Percentiles rank a stretch among this genome's conserved stretches.
Evolutionary conservation across 92 coral and sea anemone genomes (phyloP).

Genomic region (Porites lobata): DNA sequence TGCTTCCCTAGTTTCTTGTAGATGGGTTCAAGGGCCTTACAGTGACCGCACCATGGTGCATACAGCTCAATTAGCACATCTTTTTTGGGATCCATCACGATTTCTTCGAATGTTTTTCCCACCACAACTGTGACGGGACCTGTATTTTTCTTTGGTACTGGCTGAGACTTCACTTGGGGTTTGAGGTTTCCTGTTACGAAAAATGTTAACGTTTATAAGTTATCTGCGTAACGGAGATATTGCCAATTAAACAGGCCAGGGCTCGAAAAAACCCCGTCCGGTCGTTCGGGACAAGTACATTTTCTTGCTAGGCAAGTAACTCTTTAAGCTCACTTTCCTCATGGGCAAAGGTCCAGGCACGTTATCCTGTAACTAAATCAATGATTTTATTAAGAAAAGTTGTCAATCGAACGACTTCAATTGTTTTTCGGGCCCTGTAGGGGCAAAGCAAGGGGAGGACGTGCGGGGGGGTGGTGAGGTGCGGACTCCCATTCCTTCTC

Average conservation of each 20-base stretch:
- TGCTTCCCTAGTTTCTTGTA: constrained; percentile 91
- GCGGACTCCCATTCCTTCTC: too few species aligned
- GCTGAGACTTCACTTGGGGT: constrained; percentile 92
- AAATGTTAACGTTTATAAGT: not conserved
- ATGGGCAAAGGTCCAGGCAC: too few species aligned
- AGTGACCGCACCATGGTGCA: constrained; percentile 98
- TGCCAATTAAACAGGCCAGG: not conserved
- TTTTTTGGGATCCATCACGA: constrained; percentile 86
- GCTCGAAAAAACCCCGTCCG: not conserved
- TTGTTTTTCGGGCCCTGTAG: too few species aligned
- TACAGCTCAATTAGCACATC: constrained; percentile 97
- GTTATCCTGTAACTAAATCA: too few species aligned
- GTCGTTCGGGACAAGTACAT: too few species aligned
- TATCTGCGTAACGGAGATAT: not conserved
- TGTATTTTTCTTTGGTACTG: constrained; percentile 86
- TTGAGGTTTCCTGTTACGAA: constrained; percentile 76
- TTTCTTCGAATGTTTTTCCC: constrained; percentile 90
- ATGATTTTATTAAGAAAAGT: too few species aligned
- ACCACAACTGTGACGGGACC: constrained; percentile 96
- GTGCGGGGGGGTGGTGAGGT: too few species aligned
- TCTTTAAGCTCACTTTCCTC: too few species aligned
- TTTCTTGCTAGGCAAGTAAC: too few species aligned
- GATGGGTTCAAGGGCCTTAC: constrained; percentile 86
- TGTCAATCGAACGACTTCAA: too few species aligned
- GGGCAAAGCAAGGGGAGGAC: too few species aligned